A percentile compares a stretch with the other conserved stretches of the same genome.
phyloP scores from a whole-genome alignment of 2,888 invertebrate genomes.

The Coremacera marginata region DNA sequence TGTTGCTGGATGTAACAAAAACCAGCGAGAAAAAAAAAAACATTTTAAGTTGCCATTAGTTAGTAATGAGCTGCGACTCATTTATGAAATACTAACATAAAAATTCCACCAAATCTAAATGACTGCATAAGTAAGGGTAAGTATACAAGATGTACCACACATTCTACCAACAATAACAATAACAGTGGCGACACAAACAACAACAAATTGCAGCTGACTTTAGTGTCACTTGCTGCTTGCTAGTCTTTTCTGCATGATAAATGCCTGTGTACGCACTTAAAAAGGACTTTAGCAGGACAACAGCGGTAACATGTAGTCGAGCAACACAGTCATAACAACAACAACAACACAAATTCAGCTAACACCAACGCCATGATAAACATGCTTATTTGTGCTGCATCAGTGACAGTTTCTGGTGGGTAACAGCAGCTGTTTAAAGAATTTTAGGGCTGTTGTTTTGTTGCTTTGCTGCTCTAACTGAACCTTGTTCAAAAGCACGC shows the following conservation, averaged over 20 bases:
- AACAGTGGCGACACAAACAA: constrained; percentile 36
- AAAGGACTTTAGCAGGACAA: constrained; percentile 22
- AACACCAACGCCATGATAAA: not conserved
- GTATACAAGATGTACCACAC: not conserved
- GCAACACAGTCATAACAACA: not conserved
- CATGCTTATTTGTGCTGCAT: constrained; percentile 13
- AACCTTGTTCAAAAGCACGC: not conserved
- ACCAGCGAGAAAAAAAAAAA: not conserved
- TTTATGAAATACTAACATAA: not conserved
- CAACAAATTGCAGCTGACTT: constrained; percentile 41
- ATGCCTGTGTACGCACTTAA: constrained; percentile 29
- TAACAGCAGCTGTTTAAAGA: constrained; percentile 10
- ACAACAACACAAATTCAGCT: not conserved
- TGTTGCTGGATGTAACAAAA: not conserved
- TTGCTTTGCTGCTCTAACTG: not conserved
- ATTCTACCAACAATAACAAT: constrained; percentile 16
- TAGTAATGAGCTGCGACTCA: not conserved
- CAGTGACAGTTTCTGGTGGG: not conserved
- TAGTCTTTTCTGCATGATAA: constrained; percentile 15
- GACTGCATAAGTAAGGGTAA: not conserved
- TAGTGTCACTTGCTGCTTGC: constrained; percentile 20
- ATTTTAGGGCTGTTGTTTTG: not conserved
- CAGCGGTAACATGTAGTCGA: not conserved
- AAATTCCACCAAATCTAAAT: not conserved
- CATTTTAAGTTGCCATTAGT: constrained; percentile 26